These are phyloP conservation scores for Phaetusa simplex DNA, from an alignment of 2,113 vertebrate species.

Conservation along the genomic window DNA sequence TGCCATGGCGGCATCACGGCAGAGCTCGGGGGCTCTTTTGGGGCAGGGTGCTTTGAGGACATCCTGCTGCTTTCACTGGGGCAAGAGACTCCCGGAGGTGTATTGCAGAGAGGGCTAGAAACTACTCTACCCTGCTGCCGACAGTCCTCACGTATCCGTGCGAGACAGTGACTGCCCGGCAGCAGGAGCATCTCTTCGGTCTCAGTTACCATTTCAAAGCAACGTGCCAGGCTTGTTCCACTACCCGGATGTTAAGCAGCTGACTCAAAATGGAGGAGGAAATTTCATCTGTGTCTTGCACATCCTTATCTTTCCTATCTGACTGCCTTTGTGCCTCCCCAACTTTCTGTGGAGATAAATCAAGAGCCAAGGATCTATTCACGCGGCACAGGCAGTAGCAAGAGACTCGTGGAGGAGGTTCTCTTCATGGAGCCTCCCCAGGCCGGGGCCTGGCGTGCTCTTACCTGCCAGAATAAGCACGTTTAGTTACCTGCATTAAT, in stretches of 20 bases:
- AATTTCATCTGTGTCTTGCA: background rate
- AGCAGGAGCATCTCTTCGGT: background rate
- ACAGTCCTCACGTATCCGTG: accelerated
- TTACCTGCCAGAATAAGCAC: background rate
- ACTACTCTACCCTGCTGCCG: background rate
- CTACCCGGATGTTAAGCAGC: background rate
- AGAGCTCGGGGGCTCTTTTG: background rate
- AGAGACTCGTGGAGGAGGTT: background rate
- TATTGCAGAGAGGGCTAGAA: background rate
- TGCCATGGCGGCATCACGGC: background rate
- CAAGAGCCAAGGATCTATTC: background rate
- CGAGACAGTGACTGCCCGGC: accelerated
- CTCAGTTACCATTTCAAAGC: background rate
- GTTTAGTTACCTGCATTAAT: constrained; percentile 10
- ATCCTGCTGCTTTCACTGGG: background rate
- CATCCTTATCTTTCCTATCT: background rate
- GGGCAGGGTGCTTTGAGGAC: background rate
- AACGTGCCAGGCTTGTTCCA: background rate
- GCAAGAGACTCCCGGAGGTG: background rate
- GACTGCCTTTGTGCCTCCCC: background rate
- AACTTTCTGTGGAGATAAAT: background rate
- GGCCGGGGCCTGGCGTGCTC: background rate
- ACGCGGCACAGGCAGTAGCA: background rate
- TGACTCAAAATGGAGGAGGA: background rate
- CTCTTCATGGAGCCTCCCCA: background rate